Evolutionary conservation across 2,113 vertebrate genomes (phyloP), one percentile per base, ranked within the genome.

Genomic region (Podilymbus podiceps): DNA sequence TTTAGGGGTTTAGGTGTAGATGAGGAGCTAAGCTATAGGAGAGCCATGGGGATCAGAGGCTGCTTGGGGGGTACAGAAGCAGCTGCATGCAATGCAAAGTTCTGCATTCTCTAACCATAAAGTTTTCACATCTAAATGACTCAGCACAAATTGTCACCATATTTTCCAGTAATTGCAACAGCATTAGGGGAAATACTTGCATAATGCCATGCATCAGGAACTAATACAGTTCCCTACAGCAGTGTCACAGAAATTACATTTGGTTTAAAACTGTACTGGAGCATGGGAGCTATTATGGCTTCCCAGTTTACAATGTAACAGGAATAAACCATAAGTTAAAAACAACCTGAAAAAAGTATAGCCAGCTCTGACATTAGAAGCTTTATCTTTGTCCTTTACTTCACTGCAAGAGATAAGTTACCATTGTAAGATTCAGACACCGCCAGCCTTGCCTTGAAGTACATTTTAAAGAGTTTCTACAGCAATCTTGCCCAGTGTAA

Each of bases 111-210:
- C 75, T 23, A 81, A 72, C 96, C 80, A 64, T 64, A 58, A 12
- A 31, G 21, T 93, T 92, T 89, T 58, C 81, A 88, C 72, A 79
- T 19, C 1, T 6, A 87, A 82, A 66, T 88, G 87, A 94, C 74
- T 94, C 49, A 4, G 58, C 77, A 73, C 35, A 42, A n/a, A 69
- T 8, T 25, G 31, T 20, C 84, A 92, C 64, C 23, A 2, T 78
- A 23, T 85, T 79, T 94, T 91, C 93, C 95, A 96, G 93, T 96
- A 96, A 94, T 46, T 96, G 77, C 89, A 93, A 84, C 59, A 88
- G n/a, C 68, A 31, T 46, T 44, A 89, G 74, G 80, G 74, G n/a
- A 93, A 95, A 89, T 80, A 92, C 80, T 95, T 95, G 52, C 84
- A 72, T 88, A 94, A 85, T 68, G 19, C 55, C 18, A 59, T 7